Percentiles rank a stretch among this genome's conserved stretches.
phyloP scores from a whole-genome alignment of 2,888 invertebrate genomes.

The Mesorhabditis belari region DNA sequence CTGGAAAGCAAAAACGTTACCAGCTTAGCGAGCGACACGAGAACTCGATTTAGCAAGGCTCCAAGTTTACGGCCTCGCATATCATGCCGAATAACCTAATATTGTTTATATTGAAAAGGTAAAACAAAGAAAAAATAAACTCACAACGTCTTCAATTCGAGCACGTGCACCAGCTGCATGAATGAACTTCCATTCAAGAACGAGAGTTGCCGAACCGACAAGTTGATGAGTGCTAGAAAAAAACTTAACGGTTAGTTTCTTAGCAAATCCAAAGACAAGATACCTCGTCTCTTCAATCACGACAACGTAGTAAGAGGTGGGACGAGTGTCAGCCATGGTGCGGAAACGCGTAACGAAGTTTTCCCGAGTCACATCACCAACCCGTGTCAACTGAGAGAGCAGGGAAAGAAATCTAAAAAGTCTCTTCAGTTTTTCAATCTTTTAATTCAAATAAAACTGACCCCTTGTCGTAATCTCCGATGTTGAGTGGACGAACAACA shows the following conservation, averaged over 20 bases:
- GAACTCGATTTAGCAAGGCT: constrained; percentile 60
- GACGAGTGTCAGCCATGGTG: constrained; percentile 68
- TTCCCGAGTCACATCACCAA: constrained; percentile 32
- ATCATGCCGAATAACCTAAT: constrained; percentile 17
- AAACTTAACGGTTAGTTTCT: neutral
- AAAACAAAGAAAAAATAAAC: too few species aligned
- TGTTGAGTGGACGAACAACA: constrained; percentile 32
- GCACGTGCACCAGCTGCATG: constrained; percentile 60
- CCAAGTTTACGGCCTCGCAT: constrained; percentile 67
- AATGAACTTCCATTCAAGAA: constrained; percentile 90
- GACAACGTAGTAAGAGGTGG: constrained; percentile 76
- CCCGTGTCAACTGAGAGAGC: constrained; percentile 43
- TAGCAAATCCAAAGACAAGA: constrained; percentile 51
- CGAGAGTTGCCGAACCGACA: constrained; percentile 76
- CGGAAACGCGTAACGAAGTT: constrained; percentile 62
- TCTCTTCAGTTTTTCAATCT: neutral
- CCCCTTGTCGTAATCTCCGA: constrained; percentile 35
- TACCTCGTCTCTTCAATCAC: constrained; percentile 79
- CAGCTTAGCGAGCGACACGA: constrained; percentile 40
- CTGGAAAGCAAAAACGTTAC: constrained; percentile 6
- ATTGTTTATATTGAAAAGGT: too few species aligned
- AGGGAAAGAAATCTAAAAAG: constrained; percentile 32
- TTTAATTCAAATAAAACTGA: constrained; percentile 2
- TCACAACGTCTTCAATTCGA: constrained; percentile 32
- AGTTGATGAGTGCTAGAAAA: constrained; percentile 55